A percentile compares a stretch with the other conserved stretches of the same genome.
Conservation (phyloP, 1,140 invertebrate species). For the Tetramorium parvispinum region DNA sequence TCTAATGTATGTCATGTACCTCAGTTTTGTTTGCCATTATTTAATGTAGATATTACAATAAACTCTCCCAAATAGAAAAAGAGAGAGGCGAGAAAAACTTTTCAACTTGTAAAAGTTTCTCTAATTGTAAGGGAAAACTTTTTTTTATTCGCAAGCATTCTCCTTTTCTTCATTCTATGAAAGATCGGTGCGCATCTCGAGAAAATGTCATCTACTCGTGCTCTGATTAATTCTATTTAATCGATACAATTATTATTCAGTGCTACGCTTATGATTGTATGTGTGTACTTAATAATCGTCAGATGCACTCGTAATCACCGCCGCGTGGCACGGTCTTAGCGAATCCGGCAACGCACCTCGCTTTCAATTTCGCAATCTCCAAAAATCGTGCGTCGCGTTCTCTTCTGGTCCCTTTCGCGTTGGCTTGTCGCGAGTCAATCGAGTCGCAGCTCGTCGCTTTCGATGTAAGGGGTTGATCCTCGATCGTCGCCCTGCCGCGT, state of each 20-base stretch:
- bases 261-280: slow-evolving; percentile 28
- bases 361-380: slow-evolving; percentile 10
- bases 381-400: slow-evolving; percentile 65
- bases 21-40: neutral
- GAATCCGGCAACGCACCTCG: slow-evolving; percentile 19
- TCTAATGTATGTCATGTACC: neutral
- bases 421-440: slow-evolving; percentile 66
- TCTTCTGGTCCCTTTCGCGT: slow-evolving; percentile 79
- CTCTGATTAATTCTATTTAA: slow-evolving; percentile 13
- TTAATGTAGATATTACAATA: slow-evolving; percentile 10
- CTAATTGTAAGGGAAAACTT: neutral
- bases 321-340: slow-evolving; percentile 27
- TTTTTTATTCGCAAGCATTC: neutral
- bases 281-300: neutral
- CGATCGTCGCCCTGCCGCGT: neutral
- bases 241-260: slow-evolving; percentile 9
- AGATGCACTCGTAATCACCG: slow-evolving; percentile 1
- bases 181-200: neutral
- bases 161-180: neutral
- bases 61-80: neutral
- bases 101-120: neutral
- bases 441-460: slow-evolving; percentile 25
- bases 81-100: neutral
- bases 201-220: slow-evolving; percentile 22
- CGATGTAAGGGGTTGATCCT: slow-evolving; percentile 31